Evolutionary conservation across 2,113 vertebrate genomes (phyloP).

Genomic region (Heterotis niloticus): DNA sequence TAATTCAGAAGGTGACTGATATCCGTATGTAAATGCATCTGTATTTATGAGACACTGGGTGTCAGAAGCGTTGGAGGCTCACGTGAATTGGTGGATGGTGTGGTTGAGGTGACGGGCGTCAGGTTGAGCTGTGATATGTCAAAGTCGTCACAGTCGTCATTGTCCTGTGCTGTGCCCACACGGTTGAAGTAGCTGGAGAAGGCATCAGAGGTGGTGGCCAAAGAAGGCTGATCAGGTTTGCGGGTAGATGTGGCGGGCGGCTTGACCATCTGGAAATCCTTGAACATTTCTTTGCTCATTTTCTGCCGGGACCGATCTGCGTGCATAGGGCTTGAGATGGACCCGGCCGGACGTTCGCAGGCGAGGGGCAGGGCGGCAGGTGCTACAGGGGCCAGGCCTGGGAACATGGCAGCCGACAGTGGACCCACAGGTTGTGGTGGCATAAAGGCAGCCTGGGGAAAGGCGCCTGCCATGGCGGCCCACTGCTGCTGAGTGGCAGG

Average conservation of each 20-base stretch:
- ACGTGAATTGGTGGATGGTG: conserved; percentile 97
- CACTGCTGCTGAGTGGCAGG: conserved; percentile 93
- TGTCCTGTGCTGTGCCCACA: conserved; percentile 92
- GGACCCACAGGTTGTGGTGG: conserved; percentile 92
- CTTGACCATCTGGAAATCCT: conserved; percentile 96
- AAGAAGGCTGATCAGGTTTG: conserved; percentile 81
- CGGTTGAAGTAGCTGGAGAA: conserved; percentile 96
- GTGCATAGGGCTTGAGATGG: conserved; percentile 83
- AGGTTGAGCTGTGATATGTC: conserved; percentile 98
- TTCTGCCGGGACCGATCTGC: conserved; percentile 76
- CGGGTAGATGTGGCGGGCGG: conserved; percentile 84
- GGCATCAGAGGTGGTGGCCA: conserved; percentile 91
- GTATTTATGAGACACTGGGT: background rate
- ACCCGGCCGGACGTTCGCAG: conserved; percentile 71
- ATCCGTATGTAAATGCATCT: background rate
- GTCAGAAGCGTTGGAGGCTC: conserved; percentile 52
- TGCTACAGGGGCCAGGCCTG: conserved; percentile 79
- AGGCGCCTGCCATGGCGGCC: conserved; percentile 91
- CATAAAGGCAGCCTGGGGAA: conserved; percentile 92
- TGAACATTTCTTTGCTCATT: conserved; percentile 92
- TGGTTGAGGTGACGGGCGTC: conserved; percentile 96
- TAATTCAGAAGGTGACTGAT: background rate
- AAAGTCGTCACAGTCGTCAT: conserved; percentile 97
- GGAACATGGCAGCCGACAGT: conserved; percentile 95
- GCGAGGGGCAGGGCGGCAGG: conserved; percentile 75